phyloP scores from a whole-genome alignment of 2,797 vertebrate species.

The Tragopan temminckii region DNA sequence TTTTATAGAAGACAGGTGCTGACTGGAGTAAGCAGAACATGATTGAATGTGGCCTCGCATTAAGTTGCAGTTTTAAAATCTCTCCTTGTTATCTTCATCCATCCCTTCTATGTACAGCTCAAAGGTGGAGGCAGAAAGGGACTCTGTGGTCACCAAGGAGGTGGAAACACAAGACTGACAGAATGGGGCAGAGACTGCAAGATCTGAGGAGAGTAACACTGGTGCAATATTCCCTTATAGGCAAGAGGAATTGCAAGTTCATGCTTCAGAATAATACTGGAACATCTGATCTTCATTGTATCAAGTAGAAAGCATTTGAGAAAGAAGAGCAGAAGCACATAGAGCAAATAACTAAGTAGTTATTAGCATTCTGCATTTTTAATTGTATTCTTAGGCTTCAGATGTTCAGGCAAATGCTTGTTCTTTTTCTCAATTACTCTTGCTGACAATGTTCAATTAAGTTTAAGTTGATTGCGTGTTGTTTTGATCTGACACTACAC shows the following conservation, averaged over 20 bases:
- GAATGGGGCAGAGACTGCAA: neutral
- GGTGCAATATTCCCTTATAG: neutral
- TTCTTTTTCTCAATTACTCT: neutral
- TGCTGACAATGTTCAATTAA: neutral
- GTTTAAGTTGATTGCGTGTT: neutral
- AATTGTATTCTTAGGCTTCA: neutral
- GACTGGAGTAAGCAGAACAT: slow-evolving; percentile 21
- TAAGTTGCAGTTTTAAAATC: neutral
- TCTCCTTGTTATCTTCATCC: neutral
- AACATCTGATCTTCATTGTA: neutral
- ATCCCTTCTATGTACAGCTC: neutral
- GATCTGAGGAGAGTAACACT: neutral
- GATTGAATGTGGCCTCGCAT: neutral
- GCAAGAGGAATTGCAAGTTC: neutral
- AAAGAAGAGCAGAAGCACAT: neutral
- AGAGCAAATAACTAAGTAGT: neutral
- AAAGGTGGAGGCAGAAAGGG: neutral
- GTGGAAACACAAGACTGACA: neutral
- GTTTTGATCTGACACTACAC: neutral
- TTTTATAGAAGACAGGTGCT: slow-evolving; percentile 46
- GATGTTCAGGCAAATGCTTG: neutral
- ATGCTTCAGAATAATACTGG: neutral
- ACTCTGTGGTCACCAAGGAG: neutral
- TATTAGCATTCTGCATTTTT: neutral
- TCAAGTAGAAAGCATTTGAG: neutral